Evolutionary conservation across 2,797 vertebrate species (phyloP), one percentile per base, ranked within the genome.

Genomic region (Cygnus olor): DNA sequence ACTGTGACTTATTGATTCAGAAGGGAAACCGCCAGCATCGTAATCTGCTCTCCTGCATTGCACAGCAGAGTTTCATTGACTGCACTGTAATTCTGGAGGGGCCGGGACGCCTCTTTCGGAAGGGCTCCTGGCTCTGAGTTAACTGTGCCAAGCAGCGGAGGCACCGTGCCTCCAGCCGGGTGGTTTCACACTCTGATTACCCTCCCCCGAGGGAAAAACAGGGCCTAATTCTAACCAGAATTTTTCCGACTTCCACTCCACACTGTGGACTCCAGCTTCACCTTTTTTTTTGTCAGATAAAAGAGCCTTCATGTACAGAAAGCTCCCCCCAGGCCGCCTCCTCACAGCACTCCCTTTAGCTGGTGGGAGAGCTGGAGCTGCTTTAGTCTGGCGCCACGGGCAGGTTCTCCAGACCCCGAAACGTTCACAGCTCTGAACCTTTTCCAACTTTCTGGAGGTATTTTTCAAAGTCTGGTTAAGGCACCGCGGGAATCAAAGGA

Each of bases 161-260:
- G 81, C 73, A 70, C 45, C 0, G 2, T 73, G 73, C 49, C 88
- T 79, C 74, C 73, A 47, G 61, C 78, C 44, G 21, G 49, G 76
- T 15, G 78, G 34, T 89, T 89, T 42, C 93, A 91, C 94, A 92
- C 40, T 79, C 85, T 85, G 47, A 80, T 89, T 77, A 63, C 38
- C 87, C 57, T 85, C 40, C 69, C 79, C 79, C 34, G 58, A 86
- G 73, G 74, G 1, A 40, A 76, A 53, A 19, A 4, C 34, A 80
- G 49, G 65, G 47, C 54, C n/a, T 54, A 14, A 54, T 94, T 88
- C 88, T 65, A 44, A n/a, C 44, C 70, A n/a, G 53, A 73, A 18
- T n/a, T 57, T 25, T 54, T 57, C 53, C 27, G 5, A 24, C 17
- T 40, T 72, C 51, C 14, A 25, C 63, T 94, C 82, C 57, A 78